Evolutionary conservation across 92 coral and sea anemone species (phyloP).

Genomic region (Phenganax marumi): DNA sequence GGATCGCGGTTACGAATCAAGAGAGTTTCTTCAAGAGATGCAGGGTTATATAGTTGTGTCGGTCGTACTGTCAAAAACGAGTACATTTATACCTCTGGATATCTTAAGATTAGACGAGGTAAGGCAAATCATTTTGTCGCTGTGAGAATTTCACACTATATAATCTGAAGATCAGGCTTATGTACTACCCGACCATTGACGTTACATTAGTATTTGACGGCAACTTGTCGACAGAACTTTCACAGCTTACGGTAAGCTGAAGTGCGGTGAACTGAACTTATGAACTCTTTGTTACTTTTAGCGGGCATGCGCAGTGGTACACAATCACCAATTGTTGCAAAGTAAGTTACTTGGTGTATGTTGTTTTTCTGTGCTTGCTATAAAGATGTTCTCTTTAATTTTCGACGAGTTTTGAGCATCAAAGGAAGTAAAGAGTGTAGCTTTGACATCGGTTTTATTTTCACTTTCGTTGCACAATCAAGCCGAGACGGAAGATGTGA

Average conservation of each 20-base stretch:
- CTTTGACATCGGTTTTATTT: not conserved
- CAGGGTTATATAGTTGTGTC: conserved; percentile 26
- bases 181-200: not conserved
- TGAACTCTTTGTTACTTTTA: too few relatives aligned
- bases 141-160: not conserved
- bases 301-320: too few relatives aligned
- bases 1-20: conserved; percentile 33
- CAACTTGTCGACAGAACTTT: not conserved
- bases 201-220: not conserved
- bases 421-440: not conserved
- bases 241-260: too few relatives aligned
- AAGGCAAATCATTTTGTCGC: not conserved
- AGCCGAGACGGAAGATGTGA: conserved; percentile 64
- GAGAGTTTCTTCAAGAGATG: not conserved
- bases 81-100: conserved; percentile 6
- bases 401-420: not conserved
- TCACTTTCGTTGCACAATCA: not conserved
- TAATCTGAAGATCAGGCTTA: not conserved
- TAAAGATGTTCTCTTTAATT: too few relatives aligned
- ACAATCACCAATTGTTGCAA: too few relatives aligned
- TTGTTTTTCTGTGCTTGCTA: too few relatives aligned
- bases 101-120: conserved; percentile 1
- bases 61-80: conserved; percentile 11
- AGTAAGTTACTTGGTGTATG: too few relatives aligned
- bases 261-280: too few relatives aligned